Conservation (phyloP, 2,797 vertebrate genomes). For the Acomys russatus region DNA sequence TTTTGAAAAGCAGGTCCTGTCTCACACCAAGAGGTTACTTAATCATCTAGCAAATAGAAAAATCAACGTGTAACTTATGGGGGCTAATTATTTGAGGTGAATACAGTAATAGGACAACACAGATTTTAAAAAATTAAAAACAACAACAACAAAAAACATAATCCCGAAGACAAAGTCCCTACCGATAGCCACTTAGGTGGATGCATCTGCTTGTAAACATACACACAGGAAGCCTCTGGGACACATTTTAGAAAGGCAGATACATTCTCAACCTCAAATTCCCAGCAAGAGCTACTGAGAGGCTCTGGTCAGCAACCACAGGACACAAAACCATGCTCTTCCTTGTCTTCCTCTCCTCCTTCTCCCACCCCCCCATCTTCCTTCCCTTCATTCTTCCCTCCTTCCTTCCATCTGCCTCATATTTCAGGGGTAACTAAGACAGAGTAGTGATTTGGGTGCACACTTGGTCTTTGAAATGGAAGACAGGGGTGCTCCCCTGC, state of each 20-base stretch:
- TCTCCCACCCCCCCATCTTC: too few relatives aligned
- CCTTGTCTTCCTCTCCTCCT: not conserved
- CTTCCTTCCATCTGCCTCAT: not conserved
- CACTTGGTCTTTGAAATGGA: slow-evolving; percentile 63
- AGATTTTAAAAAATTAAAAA: too few relatives aligned
- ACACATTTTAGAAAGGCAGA: not conserved
- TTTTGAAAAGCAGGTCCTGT: slow-evolving; percentile 9
- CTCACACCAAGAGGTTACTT: not conserved
- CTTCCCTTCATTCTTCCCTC: not conserved
- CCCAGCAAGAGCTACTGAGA: not conserved
- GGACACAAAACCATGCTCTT: not conserved
- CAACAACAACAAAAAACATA: slow-evolving; percentile 60
- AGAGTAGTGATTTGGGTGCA: slow-evolving; percentile 61
- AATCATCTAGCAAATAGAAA: slow-evolving; percentile 37
- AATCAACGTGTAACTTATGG: slow-evolving; percentile 74
- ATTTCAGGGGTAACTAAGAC: slow-evolving; percentile 51
- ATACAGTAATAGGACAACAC: slow-evolving; percentile 28
- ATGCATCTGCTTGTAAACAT: not conserved
- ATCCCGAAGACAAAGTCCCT: slow-evolving; percentile 47
- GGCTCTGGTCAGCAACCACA: not conserved
- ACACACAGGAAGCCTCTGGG: not conserved
- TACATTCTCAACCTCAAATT: slow-evolving; percentile 17
- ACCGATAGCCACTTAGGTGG: not conserved
- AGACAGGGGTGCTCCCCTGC: not conserved
- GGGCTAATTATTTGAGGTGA: slow-evolving; percentile 84